A percentile compares a stretch with the other conserved stretches of the same genome.
Conservation (phyloP, 2,888 invertebrate genomes). For the Syrista parreyssii region DNA sequence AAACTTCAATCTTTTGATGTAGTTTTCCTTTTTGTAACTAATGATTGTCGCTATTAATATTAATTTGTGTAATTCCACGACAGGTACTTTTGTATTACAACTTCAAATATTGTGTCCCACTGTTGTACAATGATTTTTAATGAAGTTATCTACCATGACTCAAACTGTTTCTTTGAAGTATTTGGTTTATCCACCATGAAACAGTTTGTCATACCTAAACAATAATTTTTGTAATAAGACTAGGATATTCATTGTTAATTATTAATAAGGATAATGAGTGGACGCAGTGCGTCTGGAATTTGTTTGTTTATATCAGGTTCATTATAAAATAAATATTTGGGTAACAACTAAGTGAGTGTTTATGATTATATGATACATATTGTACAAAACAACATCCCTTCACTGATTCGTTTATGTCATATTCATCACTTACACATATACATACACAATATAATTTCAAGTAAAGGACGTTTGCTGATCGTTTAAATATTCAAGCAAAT, state of each 20-base stretch:
- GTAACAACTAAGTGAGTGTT: conserved; percentile 43
- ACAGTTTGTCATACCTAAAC: background rate
- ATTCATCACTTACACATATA: conserved; percentile 35
- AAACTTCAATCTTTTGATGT: conserved; percentile 1
- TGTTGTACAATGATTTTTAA: background rate
- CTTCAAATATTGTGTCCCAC: background rate
- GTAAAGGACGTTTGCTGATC: conserved; percentile 18
- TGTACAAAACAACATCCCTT: conserved; percentile 55
- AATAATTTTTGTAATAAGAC: background rate
- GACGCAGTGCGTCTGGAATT: background rate
- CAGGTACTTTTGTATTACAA: background rate
- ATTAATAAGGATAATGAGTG: background rate
- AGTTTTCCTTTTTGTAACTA: background rate
- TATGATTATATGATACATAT: conserved; percentile 51
- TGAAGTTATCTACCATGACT: background rate
- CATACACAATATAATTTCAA: conserved; percentile 33
- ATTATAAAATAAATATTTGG: conserved; percentile 39
- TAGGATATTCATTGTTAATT: background rate
- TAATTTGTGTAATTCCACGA: background rate
- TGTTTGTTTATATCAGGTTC: background rate
- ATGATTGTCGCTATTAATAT: too few species aligned
- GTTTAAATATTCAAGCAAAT: background rate
- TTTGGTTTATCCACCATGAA: background rate
- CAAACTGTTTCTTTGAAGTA: background rate
- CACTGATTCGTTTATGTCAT: conserved; percentile 40